Base-by-base conservation (phyloP, 2,113 vertebrate species). In the Cephalopholis sonnerati region DNA sequence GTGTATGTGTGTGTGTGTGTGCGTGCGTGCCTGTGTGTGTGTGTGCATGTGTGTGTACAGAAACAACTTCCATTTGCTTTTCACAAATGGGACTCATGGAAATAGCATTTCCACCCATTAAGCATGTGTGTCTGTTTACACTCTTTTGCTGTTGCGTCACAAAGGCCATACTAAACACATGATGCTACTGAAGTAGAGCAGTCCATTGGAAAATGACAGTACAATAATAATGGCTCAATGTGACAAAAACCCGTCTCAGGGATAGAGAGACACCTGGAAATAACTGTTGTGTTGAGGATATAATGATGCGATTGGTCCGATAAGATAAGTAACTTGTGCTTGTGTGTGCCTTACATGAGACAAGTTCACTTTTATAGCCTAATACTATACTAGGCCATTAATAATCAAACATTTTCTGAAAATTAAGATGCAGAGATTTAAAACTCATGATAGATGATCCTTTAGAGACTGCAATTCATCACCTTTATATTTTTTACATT, bases 141-240 rank as follows among this genome's bases (percentile, higher is more conserved):
- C 46, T 32, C 71, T 75, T 62, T 6, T 50, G 72, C 59, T 36
- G 18, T 22, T 66, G 61, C 54, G 10, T 88, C 86, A 82, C 17
- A 54, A 62, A 41, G 39, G 39, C 8, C 39, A 11, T 41, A 41
- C 39, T 41, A 41, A 41, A 9, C 39, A 7, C 39, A 41, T 10
- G 62, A 68, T 0, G 18, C 53, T 65, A 15, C 5, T 9, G 10
- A 83, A 22, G 25, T 32, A 32, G 55, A 22, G 25, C 46, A 32
- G 55, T 17, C 24, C 5, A 6, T 24, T 57, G 66, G 54, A 82
- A 77, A 71, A 66, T 59, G 24, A 25, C 11, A 50, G 62, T 54
- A 72, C 54, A 68, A 36, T 54, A 29, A 50, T 48, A 59, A 27
- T 53, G 22, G 27, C 66, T 51, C 22, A 13, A 29, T 63, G 39